These are phyloP conservation scores for Dolomedes plantarius DNA, from an alignment of 2,888 invertebrate genomes.

Conservation along the genomic window DNA sequence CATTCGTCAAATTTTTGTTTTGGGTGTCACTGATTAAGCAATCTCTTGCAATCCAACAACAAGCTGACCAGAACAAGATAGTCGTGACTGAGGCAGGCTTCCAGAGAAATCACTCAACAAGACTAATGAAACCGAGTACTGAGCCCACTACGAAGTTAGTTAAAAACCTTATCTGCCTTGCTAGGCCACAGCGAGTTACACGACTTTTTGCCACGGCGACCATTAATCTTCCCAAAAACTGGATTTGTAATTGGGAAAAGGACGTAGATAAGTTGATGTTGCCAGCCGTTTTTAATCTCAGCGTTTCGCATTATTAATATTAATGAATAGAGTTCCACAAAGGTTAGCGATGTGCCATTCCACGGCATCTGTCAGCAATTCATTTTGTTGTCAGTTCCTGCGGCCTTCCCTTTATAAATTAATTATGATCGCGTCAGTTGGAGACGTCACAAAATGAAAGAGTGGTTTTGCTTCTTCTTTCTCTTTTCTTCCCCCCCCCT, in stretches of 20 bases:
- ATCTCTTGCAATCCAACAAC: constrained; percentile 1
- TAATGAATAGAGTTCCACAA: constrained; percentile 50
- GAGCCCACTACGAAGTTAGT: constrained; percentile 6
- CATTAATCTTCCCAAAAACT: constrained; percentile 67
- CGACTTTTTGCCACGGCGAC: constrained; percentile 63
- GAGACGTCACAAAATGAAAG: constrained; percentile 34
- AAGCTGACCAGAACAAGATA: neutral
- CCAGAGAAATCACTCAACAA: constrained; percentile 53
- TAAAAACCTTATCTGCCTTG: constrained; percentile 58
- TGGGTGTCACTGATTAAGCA: neutral
- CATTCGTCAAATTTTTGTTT: constrained; percentile 7
- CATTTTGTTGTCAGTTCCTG: constrained; percentile 64
- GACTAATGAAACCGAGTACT: constrained; percentile 34
- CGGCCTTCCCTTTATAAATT: constrained; percentile 59
- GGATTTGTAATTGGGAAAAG: constrained; percentile 67
- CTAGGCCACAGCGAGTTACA: constrained; percentile 59
- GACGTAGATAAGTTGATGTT: constrained; percentile 62
- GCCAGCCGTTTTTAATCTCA: constrained; percentile 58
- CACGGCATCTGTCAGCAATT: constrained; percentile 67
- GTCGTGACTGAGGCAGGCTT: constrained; percentile 39
- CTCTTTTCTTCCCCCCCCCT: neutral
- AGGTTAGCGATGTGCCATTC: constrained; percentile 47
- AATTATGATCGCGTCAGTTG: constrained; percentile 60
- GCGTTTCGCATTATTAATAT: constrained; percentile 70
- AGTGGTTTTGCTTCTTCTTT: neutral